phyloP scores from a whole-genome alignment of 2,888 invertebrate species.

The Volucella zonaria region DNA sequence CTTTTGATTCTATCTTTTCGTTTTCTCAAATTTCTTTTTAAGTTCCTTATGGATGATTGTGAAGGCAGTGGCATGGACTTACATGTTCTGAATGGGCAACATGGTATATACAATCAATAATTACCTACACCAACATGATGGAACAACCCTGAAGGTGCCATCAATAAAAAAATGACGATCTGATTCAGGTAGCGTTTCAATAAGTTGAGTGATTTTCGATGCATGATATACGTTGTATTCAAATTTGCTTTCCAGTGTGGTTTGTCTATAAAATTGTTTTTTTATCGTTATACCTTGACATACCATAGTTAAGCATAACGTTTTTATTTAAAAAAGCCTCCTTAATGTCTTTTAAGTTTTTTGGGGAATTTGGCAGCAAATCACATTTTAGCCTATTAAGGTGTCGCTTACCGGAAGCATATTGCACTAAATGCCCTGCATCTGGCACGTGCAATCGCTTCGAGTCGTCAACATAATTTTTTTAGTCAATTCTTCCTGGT shows the following conservation, averaged over 20 bases:
- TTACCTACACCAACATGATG: too few relatives aligned
- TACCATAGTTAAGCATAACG: conserved; percentile 10
- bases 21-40: too few relatives aligned
- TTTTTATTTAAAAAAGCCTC: conserved; percentile 1
- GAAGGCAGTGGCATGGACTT: too few relatives aligned
- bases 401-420: neutral
- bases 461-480: conserved; percentile 15
- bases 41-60: too few relatives aligned
- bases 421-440: conserved; percentile 16
- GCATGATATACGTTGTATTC: conserved; percentile 7
- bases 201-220: too few relatives aligned
- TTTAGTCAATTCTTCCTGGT: neutral
- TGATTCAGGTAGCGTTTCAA: too few relatives aligned
- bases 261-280: conserved; percentile 19
- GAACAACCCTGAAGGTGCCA: too few relatives aligned
- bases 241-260: conserved; percentile 9
- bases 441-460: conserved; percentile 21
- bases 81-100: too few relatives aligned
- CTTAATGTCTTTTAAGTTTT: neutral
- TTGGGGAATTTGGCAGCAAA: conserved; percentile 16
- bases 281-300: conserved; percentile 10
- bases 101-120: too few relatives aligned
- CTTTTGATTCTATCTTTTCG: too few relatives aligned
- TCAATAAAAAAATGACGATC: too few relatives aligned
- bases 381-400: conserved; percentile 18